phyloP scores from a whole-genome alignment of 2,113 vertebrate genomes.

The Miniopterus natalensis region DNA sequence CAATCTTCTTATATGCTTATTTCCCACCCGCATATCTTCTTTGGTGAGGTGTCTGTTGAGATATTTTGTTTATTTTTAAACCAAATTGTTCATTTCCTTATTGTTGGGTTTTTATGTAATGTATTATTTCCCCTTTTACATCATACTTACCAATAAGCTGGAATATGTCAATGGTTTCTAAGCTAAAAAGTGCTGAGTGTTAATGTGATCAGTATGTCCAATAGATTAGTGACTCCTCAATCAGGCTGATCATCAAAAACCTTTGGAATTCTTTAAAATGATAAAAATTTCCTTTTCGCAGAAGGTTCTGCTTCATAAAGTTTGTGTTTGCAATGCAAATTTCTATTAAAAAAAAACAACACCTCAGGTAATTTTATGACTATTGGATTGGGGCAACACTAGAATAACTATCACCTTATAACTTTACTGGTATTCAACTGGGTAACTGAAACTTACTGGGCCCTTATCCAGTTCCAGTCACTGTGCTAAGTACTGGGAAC shows the following conservation, averaged over 20 bases:
- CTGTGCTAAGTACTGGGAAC: neutral
- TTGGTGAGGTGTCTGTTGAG: neutral
- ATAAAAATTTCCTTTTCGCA: neutral
- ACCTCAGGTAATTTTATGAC: neutral
- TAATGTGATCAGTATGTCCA: neutral
- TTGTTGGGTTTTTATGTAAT: neutral
- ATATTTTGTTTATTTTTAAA: neutral
- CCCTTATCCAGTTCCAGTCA: neutral
- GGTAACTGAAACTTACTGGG: neutral
- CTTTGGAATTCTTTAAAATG: neutral
- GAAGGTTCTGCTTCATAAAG: neutral
- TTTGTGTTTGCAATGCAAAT: neutral
- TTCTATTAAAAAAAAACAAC: neutral
- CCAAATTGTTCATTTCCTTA: neutral
- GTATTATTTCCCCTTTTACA: neutral
- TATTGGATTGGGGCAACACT: neutral
- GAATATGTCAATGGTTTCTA: neutral
- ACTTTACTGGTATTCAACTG: neutral
- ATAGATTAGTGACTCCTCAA: neutral
- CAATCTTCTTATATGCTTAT: neutral
- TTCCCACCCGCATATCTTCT: neutral
- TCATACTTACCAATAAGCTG: neutral
- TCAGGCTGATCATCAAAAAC: neutral
- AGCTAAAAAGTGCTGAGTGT: neutral
- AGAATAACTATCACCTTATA: neutral